Evolutionary conservation across 2,888 invertebrate species (phyloP), one percentile per base, ranked within the genome.

Genomic region (Ophion costatus): DNA sequence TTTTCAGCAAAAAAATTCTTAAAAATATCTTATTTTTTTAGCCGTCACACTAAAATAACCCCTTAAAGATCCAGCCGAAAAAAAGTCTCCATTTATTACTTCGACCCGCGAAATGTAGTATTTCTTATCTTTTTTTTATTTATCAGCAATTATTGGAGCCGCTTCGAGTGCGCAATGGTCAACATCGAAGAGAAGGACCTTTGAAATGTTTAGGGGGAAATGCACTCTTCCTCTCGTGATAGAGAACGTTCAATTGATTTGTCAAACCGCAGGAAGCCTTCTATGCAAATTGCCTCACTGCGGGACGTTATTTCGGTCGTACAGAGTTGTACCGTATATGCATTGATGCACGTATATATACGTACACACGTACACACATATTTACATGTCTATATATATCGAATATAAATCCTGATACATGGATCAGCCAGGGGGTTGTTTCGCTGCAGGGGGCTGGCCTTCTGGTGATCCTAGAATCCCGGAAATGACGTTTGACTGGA

Each of bases 231-330:
- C 61, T 17, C 61, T 76, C 87, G 86, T 88, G 81, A 85, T 89
- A 87, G 85, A 74, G 45, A 29, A 63, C 67, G 87, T 85, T 87
- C 88, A 90, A 90, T 90, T 89, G 89, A 90, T 90, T 90, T 88
- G 88, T 87, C 89, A 88, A 88, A 89, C 89, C 87, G 86, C 89
- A 83, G 87, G 85, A 85, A 86, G 88, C 87, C 87, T 87, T 42
- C 67, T 87, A 89, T 89, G 91, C 88, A 91, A 91, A 91, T 91
- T 80, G 77, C 73, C 61, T 63, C 71, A 45, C 76, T 67, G 63
- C 56, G 29, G 63, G 76, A 71, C 73, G 77, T 67, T 56, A 83
- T 75, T 69, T 22, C 22, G 17, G 24, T 63, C 70, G 64, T 59
- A 83, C 42, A 61, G 57, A 64, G 83, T 70, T 64, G 38, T 59